phyloP scores from a whole-genome alignment of 2,797 vertebrate genomes.

The Chloroceryle amazona region DNA sequence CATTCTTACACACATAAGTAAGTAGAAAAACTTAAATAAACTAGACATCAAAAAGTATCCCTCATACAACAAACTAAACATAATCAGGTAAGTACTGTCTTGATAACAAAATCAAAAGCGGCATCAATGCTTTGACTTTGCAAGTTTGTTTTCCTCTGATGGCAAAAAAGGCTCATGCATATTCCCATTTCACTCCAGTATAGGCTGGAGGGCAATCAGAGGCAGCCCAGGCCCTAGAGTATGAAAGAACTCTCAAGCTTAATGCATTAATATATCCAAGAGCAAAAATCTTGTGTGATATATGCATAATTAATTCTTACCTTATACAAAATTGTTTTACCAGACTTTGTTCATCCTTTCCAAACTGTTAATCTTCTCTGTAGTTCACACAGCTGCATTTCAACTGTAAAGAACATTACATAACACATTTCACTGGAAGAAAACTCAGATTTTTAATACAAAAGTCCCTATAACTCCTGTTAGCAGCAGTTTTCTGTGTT shows the following conservation, averaged over 20 bases:
- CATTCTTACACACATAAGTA: background rate
- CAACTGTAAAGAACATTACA: background rate
- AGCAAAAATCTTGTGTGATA: background rate
- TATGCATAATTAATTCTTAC: background rate
- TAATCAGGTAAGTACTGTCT: background rate
- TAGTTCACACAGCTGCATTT: background rate
- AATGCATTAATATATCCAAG: background rate
- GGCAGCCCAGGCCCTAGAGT: background rate
- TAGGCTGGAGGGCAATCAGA: background rate
- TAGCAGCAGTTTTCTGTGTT: background rate
- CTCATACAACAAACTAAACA: background rate
- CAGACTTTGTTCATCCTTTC: background rate
- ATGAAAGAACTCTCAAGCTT: background rate
- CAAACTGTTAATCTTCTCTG: background rate
- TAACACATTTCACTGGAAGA: background rate
- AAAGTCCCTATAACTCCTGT: background rate
- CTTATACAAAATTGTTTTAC: background rate
- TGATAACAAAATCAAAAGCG: background rate
- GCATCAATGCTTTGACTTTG: background rate
- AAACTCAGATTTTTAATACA: background rate
- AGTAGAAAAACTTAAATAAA: background rate
- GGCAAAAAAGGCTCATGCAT: accelerated
- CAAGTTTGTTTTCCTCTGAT: background rate
- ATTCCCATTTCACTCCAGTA: background rate
- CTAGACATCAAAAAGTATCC: background rate